phyloP scores from a whole-genome alignment of 1,140 invertebrate species.

The Drosophila ambigua region DNA sequence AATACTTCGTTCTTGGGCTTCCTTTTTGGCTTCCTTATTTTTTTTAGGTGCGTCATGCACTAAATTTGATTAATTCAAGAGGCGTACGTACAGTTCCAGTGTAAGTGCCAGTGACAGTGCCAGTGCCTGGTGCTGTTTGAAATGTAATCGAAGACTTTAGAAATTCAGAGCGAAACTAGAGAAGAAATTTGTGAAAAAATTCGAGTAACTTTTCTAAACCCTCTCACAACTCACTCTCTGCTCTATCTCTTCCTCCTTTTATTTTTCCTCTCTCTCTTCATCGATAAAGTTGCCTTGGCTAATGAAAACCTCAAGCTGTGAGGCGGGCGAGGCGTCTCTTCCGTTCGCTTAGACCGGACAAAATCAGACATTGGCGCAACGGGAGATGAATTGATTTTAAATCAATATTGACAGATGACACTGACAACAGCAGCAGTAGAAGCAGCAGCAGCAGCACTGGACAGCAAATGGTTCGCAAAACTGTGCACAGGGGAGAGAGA shows the following conservation, averaged over 20 bases:
- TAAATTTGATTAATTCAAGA: conserved; percentile 74
- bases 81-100: conserved; percentile 25
- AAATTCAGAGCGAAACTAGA: not conserved
- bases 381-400: conserved; percentile 81
- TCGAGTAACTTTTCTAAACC: not conserved
- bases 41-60: conserved; percentile 58
- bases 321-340: not conserved
- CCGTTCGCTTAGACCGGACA: conserved; percentile 24
- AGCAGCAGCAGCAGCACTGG: conserved; percentile 18
- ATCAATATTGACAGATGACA: conserved; percentile 81
- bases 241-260: not conserved
- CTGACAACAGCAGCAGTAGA: conserved; percentile 31
- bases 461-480: conserved; percentile 26
- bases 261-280: not conserved
- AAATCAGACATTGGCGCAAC: conserved; percentile 67
- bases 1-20: too few relatives aligned
- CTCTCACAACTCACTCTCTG: not conserved
- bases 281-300: conserved; percentile 23
- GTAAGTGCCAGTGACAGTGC: not conserved
- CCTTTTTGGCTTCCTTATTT: not conserved
- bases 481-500: not conserved
- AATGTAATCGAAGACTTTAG: conserved; percentile 35
- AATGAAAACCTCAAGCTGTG: conserved; percentile 77
- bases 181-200: conserved; percentile 14
- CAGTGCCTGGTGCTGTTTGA: not conserved